Evolutionary conservation across 2,888 invertebrate species (phyloP).

Genomic region (Trichopoda pennipes): DNA sequence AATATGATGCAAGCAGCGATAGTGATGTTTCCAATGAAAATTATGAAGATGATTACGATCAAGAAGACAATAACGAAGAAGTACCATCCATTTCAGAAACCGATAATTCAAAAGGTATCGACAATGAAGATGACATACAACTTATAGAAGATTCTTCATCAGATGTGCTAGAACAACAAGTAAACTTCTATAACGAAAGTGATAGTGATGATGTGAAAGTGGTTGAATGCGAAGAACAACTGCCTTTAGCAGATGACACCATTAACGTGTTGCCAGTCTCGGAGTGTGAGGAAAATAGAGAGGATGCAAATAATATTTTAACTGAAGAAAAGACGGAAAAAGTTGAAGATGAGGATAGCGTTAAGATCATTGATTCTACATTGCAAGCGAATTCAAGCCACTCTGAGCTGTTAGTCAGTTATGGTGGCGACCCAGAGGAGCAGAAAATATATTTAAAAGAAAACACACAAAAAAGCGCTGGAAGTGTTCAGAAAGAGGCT

Average conservation of each 20-base stretch:
- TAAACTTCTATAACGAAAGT: slow-evolving; percentile 35
- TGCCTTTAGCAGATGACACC: neutral
- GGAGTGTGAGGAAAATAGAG: neutral
- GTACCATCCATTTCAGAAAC: slow-evolving; percentile 30
- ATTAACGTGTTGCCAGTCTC: neutral
- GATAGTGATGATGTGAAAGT: slow-evolving; percentile 51
- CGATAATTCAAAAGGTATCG: slow-evolving; percentile 12
- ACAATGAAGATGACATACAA: slow-evolving; percentile 41
- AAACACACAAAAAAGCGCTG: neutral
- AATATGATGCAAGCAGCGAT: slow-evolving; percentile 44
- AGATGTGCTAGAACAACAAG: slow-evolving; percentile 14
- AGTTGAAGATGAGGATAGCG: slow-evolving; percentile 1
- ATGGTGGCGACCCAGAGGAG: neutral
- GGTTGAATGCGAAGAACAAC: slow-evolving; percentile 11
- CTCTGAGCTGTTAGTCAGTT: neutral
- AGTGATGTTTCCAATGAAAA: neutral
- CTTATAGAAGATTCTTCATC: slow-evolving; percentile 57
- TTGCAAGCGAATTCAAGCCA: neutral
- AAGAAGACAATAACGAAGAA: slow-evolving; percentile 28
- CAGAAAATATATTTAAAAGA: neutral
- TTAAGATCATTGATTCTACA: slow-evolving; percentile 8
- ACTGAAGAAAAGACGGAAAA: neutral
- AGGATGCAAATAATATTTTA: neutral
- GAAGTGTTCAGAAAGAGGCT: neutral
- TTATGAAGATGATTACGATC: neutral